Evolutionary conservation across 2,113 vertebrate genomes (phyloP).

Genomic region (Rhadina sibilatrix): DNA sequence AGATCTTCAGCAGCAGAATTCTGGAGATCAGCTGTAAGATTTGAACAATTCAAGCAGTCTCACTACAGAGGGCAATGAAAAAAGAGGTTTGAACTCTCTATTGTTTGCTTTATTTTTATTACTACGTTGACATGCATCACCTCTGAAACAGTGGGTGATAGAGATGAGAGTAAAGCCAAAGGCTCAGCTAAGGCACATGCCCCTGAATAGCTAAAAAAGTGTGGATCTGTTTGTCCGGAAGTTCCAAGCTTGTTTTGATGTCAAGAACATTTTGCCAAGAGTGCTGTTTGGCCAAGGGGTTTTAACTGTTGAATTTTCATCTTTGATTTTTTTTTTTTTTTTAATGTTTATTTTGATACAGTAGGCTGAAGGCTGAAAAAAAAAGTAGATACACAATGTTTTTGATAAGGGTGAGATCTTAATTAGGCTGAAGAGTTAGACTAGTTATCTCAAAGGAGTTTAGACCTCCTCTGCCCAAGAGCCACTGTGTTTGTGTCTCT

Average conservation of each 20-base stretch:
- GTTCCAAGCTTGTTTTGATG: constrained; percentile 24
- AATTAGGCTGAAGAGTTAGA: not conserved
- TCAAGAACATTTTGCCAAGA: not conserved
- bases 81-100: not conserved
- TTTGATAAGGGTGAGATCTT: constrained; percentile 16
- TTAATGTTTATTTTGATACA: not conserved
- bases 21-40: not conserved
- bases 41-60: not conserved
- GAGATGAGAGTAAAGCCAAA: not conserved
- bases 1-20: not conserved
- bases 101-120: constrained; percentile 26
- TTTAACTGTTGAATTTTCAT: not conserved
- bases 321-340: not conserved
- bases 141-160: not conserved
- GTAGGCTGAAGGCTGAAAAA: not conserved
- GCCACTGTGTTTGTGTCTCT: not conserved
- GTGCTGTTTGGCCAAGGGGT: not conserved
- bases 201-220: not conserved
- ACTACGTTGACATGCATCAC: not conserved
- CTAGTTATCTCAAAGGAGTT: not conserved
- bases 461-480: not conserved
- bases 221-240: not conserved
- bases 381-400: not conserved
- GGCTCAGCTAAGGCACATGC: not conserved
- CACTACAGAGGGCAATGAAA: not conserved